Percentiles rank a stretch among this genome's conserved stretches.
Conservation (phyloP, 2,888 invertebrate species). For the Eilema caniola region DNA sequence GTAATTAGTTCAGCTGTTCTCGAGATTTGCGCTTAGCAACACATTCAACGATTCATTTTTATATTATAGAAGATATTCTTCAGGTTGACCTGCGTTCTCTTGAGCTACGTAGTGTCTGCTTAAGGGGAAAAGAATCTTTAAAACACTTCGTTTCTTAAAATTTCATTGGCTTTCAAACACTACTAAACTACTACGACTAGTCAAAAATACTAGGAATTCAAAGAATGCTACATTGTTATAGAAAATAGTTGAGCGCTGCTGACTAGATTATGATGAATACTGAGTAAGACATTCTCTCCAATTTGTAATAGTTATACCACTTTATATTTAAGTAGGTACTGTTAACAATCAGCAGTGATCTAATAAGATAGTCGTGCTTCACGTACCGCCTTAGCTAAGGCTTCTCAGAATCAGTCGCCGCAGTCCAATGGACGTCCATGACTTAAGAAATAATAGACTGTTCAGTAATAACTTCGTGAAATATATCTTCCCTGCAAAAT, state of each 20-base stretch:
- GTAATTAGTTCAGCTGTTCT: too few species aligned
- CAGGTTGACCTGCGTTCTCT: too few species aligned
- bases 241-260: neutral
- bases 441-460: neutral
- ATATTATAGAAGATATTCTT: too few species aligned
- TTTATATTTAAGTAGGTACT: constrained; percentile 14
- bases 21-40: too few species aligned
- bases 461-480: neutral
- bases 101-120: too few species aligned
- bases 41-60: too few species aligned
- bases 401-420: constrained; percentile 13
- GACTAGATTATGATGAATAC: neutral
- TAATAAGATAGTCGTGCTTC: constrained; percentile 17
- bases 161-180: too few species aligned
- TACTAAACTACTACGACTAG: too few species aligned
- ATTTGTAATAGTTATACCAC: constrained; percentile 23
- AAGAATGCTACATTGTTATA: neutral
- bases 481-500: constrained; percentile 3
- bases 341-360: neutral
- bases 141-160: neutral
- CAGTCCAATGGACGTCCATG: neutral
- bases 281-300: constrained; percentile 15
- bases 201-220: neutral
- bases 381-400: neutral
- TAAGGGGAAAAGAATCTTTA: too few species aligned